Evolutionary conservation across 2,888 invertebrate genomes (phyloP).

Genomic region (Formica aserva): DNA sequence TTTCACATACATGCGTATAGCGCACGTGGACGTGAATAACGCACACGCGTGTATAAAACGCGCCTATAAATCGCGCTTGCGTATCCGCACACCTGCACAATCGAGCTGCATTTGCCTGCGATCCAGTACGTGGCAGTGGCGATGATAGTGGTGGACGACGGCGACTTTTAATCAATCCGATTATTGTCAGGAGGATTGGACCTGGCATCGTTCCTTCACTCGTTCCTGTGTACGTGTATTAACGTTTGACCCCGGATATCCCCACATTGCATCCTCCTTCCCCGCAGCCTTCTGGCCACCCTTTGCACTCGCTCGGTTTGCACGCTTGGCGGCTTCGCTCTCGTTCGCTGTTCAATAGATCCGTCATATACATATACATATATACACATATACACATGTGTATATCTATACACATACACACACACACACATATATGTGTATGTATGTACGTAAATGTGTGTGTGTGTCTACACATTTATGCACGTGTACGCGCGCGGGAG

Average conservation of each 20-base stretch:
- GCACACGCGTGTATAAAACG: constrained; percentile 25
- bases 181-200: constrained; percentile 79
- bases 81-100: background rate
- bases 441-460: background rate
- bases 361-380: background rate
- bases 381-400: constrained; percentile 33
- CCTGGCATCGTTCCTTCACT: constrained; percentile 73
- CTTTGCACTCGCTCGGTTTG: constrained; percentile 43
- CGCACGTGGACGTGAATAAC: constrained; percentile 10
- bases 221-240: constrained; percentile 65
- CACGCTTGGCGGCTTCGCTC: constrained; percentile 31
- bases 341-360: constrained; percentile 52
- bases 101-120: constrained; percentile 5
- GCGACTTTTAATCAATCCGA: constrained; percentile 81
- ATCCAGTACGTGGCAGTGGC: constrained; percentile 13
- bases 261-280: constrained; percentile 27
- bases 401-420: constrained; percentile 30
- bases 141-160: constrained; percentile 60
- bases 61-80: constrained; percentile 34
- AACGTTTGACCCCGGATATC: constrained; percentile 64
- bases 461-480: constrained; percentile 26
- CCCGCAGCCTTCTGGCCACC: constrained; percentile 36
- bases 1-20: background rate
- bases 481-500: constrained; percentile 45
- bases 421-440: constrained; percentile 32